Base-by-base conservation (phyloP, 2,113 vertebrate genomes). In the Muscicapa adusta region DNA sequence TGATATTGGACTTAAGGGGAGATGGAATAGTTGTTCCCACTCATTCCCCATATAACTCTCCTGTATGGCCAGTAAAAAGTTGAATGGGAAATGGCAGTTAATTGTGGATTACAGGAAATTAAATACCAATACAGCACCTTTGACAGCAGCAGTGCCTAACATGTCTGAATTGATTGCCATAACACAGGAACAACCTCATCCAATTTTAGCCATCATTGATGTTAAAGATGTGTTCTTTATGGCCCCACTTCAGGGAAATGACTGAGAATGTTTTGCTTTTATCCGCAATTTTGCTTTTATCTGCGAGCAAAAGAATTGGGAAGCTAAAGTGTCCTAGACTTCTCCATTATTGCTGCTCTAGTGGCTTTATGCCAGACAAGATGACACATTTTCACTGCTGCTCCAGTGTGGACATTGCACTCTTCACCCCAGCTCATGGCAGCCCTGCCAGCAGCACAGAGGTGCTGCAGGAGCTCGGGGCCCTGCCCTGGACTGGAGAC, bases 111-210 rank as follows among this genome's bases (percentile, higher is more conserved):
- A 22, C 77, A 60, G 61, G 53, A 60, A 73, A 67, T 53, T 38
- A 74, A 81, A 74, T 53, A 24, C n/a, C 53, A 40, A 25, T 43
- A 12, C 13, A 53, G 38, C 0, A 0, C 33, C n/a, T 60, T 29
- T 53, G 45, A 74, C 68, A 66, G 38, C 45, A 45, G 53, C 60
- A 67, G 61, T 53, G 33, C n/a, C 61, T 29, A 53, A n/a, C 38
- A 4, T 13, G 47, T 16, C 23, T 74, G 45, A 66, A 74, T 40
- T 74, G 38, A 60, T 67, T 67, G 61, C 24, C n/a, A 25, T 43
- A 67, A 51, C 53, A 73, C 51, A 66, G 60, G 22, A 66, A 51
- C 51, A 73, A 19, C 18, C 28, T 58, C 76, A 60, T 45, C 33
- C 53, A 66, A 3, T n/a, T 81, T 74, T 12, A 74, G 47, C 45